These are phyloP conservation scores for Lycia hirtaria DNA, from an alignment of 2,888 invertebrate species.

Conservation along the genomic window DNA sequence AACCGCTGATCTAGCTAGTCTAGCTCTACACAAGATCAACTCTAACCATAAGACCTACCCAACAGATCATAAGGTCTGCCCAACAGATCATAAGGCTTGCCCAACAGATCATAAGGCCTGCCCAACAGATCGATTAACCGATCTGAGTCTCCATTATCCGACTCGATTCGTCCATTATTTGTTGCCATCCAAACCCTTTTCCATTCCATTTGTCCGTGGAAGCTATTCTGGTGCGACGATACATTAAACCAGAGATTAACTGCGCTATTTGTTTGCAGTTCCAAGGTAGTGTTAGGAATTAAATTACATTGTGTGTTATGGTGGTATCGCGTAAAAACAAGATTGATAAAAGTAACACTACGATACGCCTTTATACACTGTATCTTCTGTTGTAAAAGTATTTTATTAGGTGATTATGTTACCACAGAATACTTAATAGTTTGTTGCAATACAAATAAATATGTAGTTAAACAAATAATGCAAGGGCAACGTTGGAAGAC, in stretches of 20 bases:
- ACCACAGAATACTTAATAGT: too few species aligned
- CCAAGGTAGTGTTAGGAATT: slow-evolving; percentile 28
- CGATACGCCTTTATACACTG: too few species aligned
- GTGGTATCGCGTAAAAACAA: neutral
- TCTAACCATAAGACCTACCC: too few species aligned
- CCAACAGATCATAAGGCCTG: slow-evolving; percentile 24
- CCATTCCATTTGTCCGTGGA: slow-evolving; percentile 72
- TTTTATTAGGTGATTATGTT: neutral
- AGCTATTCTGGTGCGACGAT: slow-evolving; percentile 73
- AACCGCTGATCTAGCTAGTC: too few species aligned
- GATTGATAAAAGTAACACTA: neutral
- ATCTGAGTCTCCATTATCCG: slow-evolving; percentile 41
- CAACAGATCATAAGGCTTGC: too few species aligned
- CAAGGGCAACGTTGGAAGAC: too few species aligned
- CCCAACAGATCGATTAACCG: slow-evolving; percentile 28
- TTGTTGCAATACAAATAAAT: too few species aligned
- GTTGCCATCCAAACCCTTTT: slow-evolving; percentile 76
- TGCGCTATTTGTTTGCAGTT: slow-evolving; percentile 68
- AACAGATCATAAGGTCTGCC: too few species aligned
- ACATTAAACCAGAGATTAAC: slow-evolving; percentile 79
- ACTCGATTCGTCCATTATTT: slow-evolving; percentile 72
- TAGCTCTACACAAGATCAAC: too few species aligned
- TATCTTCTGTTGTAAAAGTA: too few species aligned
- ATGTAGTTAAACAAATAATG: too few species aligned
- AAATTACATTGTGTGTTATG: slow-evolving; percentile 12